These are phyloP conservation scores for Nyctereutes procyonoides DNA, from an alignment of 2,113 vertebrate species.

Conservation along the genomic window DNA sequence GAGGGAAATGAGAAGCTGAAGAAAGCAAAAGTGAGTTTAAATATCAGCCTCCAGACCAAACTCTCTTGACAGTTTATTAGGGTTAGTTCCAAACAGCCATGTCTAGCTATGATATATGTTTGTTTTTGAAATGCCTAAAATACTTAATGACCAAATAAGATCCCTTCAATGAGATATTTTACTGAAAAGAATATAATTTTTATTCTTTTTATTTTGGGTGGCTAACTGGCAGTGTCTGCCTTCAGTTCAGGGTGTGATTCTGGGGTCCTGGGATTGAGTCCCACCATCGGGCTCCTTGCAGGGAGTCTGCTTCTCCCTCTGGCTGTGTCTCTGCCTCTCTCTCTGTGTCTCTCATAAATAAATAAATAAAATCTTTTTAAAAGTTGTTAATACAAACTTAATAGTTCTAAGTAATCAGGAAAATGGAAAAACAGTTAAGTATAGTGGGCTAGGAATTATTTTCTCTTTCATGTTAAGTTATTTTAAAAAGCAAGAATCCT, in stretches of 20 bases:
- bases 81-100: not conserved
- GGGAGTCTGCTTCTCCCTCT: no score
- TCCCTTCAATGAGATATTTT: not conserved
- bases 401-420: not conserved
- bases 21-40: slow-evolving; percentile 33
- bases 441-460: not conserved
- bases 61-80: not conserved
- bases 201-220: no score
- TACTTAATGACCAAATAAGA: slow-evolving; percentile 19
- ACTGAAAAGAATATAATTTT: not conserved
- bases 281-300: no score
- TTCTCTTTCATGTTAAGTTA: not conserved
- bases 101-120: not conserved
- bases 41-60: not conserved
- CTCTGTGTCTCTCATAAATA: no score
- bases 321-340: no score
- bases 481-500: slow-evolving; percentile 28
- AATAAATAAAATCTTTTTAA: no score
- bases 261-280: no score
- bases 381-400: not conserved
- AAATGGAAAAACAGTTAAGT: not conserved
- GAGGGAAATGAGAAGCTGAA: slow-evolving; percentile 1
- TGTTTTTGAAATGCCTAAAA: slow-evolving; percentile 20
- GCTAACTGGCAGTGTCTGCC: no score
- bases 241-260: no score